Evolutionary conservation across 1,140 invertebrate genomes (phyloP), one percentile per base, ranked within the genome.

Genomic region (Pseudomyrmex concolor): DNA sequence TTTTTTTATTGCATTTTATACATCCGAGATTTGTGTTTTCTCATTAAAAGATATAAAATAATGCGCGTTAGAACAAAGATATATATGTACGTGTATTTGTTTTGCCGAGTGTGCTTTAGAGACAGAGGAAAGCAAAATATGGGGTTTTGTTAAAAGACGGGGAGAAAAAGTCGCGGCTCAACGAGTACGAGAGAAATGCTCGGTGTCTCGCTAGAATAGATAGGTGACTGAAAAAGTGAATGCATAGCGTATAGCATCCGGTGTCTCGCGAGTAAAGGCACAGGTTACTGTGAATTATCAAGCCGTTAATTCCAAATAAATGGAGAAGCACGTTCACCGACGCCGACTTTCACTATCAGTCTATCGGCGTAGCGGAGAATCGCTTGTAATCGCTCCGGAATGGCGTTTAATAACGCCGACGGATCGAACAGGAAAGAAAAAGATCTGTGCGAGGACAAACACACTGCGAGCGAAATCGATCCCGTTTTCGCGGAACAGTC

Each of bases 291-390:
- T 62, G 54, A 82, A 86, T 86, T 87, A 87, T 88, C 86, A 74
- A 78, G 57, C 51, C 73, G 68, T 77, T 84, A 88, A 88, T 88
- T 88, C 86, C 68, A 71, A 84, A 87, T 88, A 89, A 91, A 89
- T 86, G 86, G 86, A 89, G 91, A 90, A 90, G 90, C 87, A 91
- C 90, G 86, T 92, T 91, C 90, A 89, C 88, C 86, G 34, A 71
- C 17, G 88, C 77, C 77, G 86, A 92, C 91, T 92, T 92, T 92
- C 91, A 92, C 92, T 91, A 89, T 89, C 90, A 81, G 87, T 86
- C 89, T 22, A 67, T 34, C 66, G 45, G 62, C 77, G 76, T 88
- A 91, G 91, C 91, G 89, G 91, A 89, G 50, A 51, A 51, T 34
- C 34, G 34, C 34, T 90, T 55, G 45, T 59, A 76, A 67, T 72